Evolutionary conservation across 2,797 vertebrate species (phyloP).

Genomic region (Darevskia nairensis): DNA sequence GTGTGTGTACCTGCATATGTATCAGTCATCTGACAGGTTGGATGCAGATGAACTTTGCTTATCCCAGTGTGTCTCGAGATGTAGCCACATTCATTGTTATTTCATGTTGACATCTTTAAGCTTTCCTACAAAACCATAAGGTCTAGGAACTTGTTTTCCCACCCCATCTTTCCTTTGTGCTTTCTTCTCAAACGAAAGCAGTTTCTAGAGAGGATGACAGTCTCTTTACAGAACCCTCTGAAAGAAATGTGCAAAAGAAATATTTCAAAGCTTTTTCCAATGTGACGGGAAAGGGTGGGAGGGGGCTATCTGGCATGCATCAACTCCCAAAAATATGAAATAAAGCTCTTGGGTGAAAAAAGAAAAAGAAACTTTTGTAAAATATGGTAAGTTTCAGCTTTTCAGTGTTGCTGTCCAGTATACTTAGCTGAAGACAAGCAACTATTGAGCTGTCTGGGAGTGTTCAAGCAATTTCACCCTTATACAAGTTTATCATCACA

Average conservation of each 20-base stretch:
- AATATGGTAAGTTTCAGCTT: background rate
- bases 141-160: too few species aligned
- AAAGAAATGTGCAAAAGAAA: background rate
- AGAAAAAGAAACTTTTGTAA: background rate
- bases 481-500: background rate
- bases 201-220: background rate
- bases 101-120: background rate
- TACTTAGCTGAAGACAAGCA: slow-evolving; percentile 2
- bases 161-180: too few species aligned
- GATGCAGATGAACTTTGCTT: background rate
- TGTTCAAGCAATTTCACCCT: background rate
- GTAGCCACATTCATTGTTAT: background rate
- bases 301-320: background rate
- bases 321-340: background rate
- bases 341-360: background rate
- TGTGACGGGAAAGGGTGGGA: background rate
- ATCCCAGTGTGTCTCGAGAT: too few species aligned
- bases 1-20: background rate
- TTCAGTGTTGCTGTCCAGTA: background rate
- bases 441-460: background rate
- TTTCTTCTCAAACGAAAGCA: background rate
- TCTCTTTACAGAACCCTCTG: background rate
- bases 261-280: background rate
- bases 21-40: background rate
- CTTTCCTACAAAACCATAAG: background rate